Base-by-base conservation (phyloP, 2,797 vertebrate genomes). In the Semaprochilodus insignis region DNA sequence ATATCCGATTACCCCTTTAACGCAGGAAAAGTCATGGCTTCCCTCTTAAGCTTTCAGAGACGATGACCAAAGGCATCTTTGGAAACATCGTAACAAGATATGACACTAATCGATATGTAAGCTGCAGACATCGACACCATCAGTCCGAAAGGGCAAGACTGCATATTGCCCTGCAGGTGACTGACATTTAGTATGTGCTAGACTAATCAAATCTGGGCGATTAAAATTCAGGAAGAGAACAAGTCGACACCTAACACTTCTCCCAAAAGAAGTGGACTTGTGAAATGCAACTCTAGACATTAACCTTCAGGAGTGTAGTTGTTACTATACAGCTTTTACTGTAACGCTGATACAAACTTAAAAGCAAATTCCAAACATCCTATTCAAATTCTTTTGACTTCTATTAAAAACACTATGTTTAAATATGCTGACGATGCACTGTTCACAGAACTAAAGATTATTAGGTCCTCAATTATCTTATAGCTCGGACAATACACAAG, bases 111-210 rank as follows among this genome's bases (percentile, higher is more conserved):
- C 34, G 34, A 21, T 40, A 36, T 74, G 31, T 54, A 31, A 66
- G n/a, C 34, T 75, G 73, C 14, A 40, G 55, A 44, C 15, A 71
- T n/a, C 15, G 44, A 70, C 17, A 31, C 4, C 13, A 44, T 52
- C 7, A 51, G 27, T 23, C 11, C 13, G 21, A 51, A 67, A 74
- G 55, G 34, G 1, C 55, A 60, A 1, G 2, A 40, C 3, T 13
- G 73, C 21, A 60, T 57, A 34, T 23, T 40, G 25, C 19, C 27
- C 57, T 15, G 19, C n/a, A 74, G 54, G 73, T 60, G 34, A 23
- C 17, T 40, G 73, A 75, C 55, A 60, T 75, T 75, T 44, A 17
- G 55, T 36, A 71, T 77, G 17, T n/a, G 52, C 71, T 55, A 14
- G 44, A 82, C 73, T 62, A 70, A 63, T 62, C 59, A 52, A 14